Evolutionary conservation across 2,888 invertebrate genomes (phyloP).

Genomic region (Drosophila sordidula): DNA sequence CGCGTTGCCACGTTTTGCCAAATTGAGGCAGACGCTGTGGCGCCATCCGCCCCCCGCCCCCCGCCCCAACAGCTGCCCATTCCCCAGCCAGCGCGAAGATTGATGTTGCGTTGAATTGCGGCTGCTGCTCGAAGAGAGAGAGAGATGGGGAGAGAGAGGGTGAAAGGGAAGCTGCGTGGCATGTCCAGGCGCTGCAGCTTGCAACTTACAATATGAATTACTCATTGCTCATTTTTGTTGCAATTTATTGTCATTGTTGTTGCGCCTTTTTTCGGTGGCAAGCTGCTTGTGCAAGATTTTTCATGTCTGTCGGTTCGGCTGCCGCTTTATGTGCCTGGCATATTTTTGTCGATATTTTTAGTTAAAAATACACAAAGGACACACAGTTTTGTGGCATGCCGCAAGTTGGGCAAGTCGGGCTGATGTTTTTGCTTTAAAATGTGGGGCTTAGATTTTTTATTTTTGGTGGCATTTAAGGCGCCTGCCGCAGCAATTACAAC

Average conservation of each 20-base stretch:
- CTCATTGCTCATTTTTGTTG: constrained; percentile 79
- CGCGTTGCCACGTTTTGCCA: constrained; percentile 75
- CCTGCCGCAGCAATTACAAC: constrained; percentile 70
- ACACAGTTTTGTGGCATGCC: constrained; percentile 30
- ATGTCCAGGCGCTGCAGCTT: constrained; percentile 35
- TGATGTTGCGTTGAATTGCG: constrained; percentile 77
- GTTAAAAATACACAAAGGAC: constrained; percentile 70
- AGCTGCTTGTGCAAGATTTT: constrained; percentile 36
- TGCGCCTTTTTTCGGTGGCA: constrained; percentile 41
- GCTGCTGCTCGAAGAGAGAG: constrained; percentile 22
- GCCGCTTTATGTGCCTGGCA: constrained; percentile 47
- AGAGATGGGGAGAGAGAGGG: background rate
- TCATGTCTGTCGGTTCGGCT: constrained; percentile 32
- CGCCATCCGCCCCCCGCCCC: constrained; percentile 39
- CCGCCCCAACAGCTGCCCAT: background rate
- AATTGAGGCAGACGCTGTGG: constrained; percentile 75
- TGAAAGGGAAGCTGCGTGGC: constrained; percentile 7
- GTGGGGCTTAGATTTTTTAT: background rate
- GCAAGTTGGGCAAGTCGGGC: constrained; percentile 9
- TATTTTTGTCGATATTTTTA: constrained; percentile 67
- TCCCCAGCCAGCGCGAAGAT: constrained; percentile 60
- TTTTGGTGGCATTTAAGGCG: constrained; percentile 19
- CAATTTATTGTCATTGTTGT: constrained; percentile 74
- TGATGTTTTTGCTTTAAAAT: constrained; percentile 30
- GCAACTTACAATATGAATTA: constrained; percentile 78